Base-by-base conservation (phyloP, 2,888 invertebrate genomes). In the Ashinkailepas kermadecensis region DNA sequence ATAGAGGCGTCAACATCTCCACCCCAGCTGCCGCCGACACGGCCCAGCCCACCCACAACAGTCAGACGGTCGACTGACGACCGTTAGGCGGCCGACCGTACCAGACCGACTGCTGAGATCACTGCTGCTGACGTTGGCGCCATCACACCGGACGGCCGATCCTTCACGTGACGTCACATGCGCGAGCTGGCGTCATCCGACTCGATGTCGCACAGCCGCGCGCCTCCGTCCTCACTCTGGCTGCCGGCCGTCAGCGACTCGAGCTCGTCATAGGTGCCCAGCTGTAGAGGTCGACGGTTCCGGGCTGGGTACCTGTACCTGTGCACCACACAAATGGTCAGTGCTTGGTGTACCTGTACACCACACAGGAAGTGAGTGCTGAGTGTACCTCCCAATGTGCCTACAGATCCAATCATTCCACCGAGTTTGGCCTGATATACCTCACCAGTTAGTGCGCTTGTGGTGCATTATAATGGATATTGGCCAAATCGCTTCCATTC, bases 201-300 rank as follows among this genome's bases (percentile, higher is more conserved):
- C 74, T 74, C 74, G 74, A 74, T 74, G 74, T 74, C 74, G 21
- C 74, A 74, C 21, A 74, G 74, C 56, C 21, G 74, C 15, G 1
- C 59, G 74, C 9, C 74, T 21, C 54, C 74, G 74, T 74, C 74
- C 56, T 74, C 74, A 21, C 56, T 74, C 74, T 74, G 74, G 23
- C 74, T 74, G 74, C 74, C 74, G 54, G 74, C 74, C 74, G 74
- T 74, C 74, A 74, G 74, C 54, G 74, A 74, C 74, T 74, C 74
- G 54, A 74, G 74, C 54, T 74, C 74, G 74, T 23, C 74, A 56
- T 74, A 74, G 15, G 74, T 74, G 21, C 74, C 74, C 21, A 74
- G 74, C 74, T 54, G 74, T 21, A 74, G 74, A 10, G 74, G 74
- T 21, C 23, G 54, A 18, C 74, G 74, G 74, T 74, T 74, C 39